Conservation (phyloP, 2,797 vertebrate species). For the Dermochelys coriacea region DNA sequence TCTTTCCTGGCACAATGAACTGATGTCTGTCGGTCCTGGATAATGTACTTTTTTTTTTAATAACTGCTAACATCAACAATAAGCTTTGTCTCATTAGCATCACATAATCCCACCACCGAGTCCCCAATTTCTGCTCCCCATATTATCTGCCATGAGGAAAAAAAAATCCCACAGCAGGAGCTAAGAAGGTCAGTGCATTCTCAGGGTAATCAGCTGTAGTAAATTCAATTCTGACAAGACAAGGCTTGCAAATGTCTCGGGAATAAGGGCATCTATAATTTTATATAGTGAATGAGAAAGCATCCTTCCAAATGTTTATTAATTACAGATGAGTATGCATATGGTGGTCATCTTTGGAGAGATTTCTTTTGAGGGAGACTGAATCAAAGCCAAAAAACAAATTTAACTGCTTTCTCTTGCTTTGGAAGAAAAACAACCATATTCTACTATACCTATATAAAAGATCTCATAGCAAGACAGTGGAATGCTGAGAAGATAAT, state of each 20-base stretch:
- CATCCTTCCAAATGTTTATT: constrained; percentile 66
- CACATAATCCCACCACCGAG: constrained; percentile 72
- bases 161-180: constrained; percentile 80
- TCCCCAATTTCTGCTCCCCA: constrained; percentile 72
- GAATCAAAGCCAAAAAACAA: constrained; percentile 13
- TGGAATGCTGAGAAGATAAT: background rate
- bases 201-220: constrained; percentile 82
- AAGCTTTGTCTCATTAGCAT: constrained; percentile 77
- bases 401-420: constrained; percentile 24
- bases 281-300: constrained; percentile 70
- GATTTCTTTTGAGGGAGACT: constrained; percentile 2
- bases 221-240: constrained; percentile 81
- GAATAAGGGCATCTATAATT: constrained; percentile 78
- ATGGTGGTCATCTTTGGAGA: constrained; percentile 38
- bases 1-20: constrained; percentile 68
- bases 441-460: background rate
- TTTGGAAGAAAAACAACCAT: background rate
- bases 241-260: constrained; percentile 76
- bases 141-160: constrained; percentile 68
- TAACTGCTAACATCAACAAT: constrained; percentile 76
- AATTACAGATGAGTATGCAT: constrained; percentile 41
- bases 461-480: background rate
- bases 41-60: constrained; percentile 62
- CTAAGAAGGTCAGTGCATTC: constrained; percentile 80
- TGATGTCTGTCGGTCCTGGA: constrained; percentile 73